A percentile compares a stretch with the other conserved stretches of the same genome.
Conservation (phyloP, 2,888 invertebrate genomes). For the Hypselothyrea guttata region DNA sequence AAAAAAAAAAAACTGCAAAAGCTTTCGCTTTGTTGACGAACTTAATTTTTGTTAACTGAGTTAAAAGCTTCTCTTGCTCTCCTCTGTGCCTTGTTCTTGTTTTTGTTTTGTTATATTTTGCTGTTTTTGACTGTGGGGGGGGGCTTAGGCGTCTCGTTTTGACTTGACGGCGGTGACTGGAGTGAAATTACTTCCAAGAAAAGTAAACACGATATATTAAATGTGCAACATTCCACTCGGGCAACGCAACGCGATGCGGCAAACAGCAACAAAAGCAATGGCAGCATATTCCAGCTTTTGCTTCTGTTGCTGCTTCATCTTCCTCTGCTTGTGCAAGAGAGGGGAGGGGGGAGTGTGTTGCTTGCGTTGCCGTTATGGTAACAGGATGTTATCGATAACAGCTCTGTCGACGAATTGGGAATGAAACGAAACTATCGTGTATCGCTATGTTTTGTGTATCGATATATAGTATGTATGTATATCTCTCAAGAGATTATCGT, state of each 20-base stretch:
- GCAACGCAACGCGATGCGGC: constrained; percentile 10
- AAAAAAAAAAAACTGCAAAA: too few relatives aligned
- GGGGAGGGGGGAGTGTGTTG: constrained; percentile 11
- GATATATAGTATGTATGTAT: too few relatives aligned
- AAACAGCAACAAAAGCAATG: constrained; percentile 2
- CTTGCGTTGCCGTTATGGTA: constrained; percentile 46
- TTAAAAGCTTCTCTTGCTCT: too few relatives aligned
- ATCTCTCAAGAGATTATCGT: too few relatives aligned
- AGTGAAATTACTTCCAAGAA: constrained; percentile 75
- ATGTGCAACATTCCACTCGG: constrained; percentile 72
- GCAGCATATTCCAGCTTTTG: constrained; percentile 32
- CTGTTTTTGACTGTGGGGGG: too few relatives aligned
- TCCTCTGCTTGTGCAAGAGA: constrained; percentile 7
- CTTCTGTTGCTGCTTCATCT: constrained; percentile 16
- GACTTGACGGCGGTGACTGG: constrained; percentile 37
- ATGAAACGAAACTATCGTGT: too few relatives aligned
- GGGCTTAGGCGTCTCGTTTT: constrained; percentile 21
- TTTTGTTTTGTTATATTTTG: too few relatives aligned
- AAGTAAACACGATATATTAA: constrained; percentile 75
- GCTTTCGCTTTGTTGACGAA: too few relatives aligned
- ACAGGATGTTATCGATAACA: constrained; percentile 42
- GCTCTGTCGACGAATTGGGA: too few relatives aligned
- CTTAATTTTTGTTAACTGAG: too few relatives aligned
- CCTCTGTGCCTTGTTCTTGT: too few relatives aligned
- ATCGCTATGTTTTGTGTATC: too few relatives aligned